Conservation (phyloP, 2,113 vertebrate species). For the Porphyrio hochstetteri region DNA sequence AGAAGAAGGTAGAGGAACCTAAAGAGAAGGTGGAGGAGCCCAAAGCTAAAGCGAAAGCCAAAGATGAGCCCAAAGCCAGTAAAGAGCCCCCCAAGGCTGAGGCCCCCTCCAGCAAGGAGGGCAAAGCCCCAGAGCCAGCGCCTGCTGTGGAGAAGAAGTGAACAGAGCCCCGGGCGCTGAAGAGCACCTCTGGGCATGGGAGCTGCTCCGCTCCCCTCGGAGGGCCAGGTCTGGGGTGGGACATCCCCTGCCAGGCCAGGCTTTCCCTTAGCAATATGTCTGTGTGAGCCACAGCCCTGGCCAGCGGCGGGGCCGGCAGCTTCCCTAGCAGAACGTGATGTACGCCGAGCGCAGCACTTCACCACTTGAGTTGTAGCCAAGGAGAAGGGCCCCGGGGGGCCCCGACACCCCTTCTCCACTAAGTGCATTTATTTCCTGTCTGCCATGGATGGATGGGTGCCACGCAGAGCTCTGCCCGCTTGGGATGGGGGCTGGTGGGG, state of each 20-base stretch:
- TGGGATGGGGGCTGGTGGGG: neutral
- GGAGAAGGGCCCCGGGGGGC: slow-evolving; percentile 60
- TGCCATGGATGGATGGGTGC: slow-evolving; percentile 74
- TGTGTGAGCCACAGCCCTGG: neutral
- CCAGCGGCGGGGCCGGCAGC: slow-evolving; percentile 74
- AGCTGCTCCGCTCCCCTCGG: neutral
- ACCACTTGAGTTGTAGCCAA: slow-evolving; percentile 80
- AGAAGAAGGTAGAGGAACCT: slow-evolving; percentile 47
- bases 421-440: slow-evolving; percentile 89
- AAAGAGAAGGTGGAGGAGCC: slow-evolving; percentile 46
- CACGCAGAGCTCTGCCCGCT: slow-evolving; percentile 70
- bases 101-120: slow-evolving; percentile 53
- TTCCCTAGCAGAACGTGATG: slow-evolving; percentile 81
- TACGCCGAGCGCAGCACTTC: slow-evolving; percentile 77
- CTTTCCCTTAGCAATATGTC: slow-evolving; percentile 67
- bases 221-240: neutral
- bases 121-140: neutral
- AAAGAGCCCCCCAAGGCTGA: slow-evolving; percentile 34
- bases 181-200: neutral
- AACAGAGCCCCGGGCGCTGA: neutral
- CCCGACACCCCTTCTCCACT: slow-evolving; percentile 33
- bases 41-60: slow-evolving; percentile 72
- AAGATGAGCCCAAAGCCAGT: slow-evolving; percentile 63
- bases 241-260: neutral
- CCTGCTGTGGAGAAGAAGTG: slow-evolving; percentile 70